Evolutionary conservation across 2,888 invertebrate species (phyloP).

Genomic region (Rhopalosiphum nymphaeae): DNA sequence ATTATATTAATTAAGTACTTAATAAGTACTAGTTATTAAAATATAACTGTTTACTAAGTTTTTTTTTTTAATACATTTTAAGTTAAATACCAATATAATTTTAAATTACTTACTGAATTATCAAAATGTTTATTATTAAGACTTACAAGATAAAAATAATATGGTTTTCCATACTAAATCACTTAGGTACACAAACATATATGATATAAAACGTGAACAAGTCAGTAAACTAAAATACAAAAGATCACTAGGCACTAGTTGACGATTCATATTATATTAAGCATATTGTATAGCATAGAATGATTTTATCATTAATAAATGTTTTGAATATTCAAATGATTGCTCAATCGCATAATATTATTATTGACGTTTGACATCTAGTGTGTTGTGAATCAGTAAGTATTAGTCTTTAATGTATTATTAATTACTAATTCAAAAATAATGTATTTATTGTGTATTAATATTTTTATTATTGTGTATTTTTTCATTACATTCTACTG

Average conservation of each 20-base stretch:
- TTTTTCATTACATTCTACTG: background rate
- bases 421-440: background rate
- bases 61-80: background rate
- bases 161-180: background rate
- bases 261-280: background rate
- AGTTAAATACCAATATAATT: background rate
- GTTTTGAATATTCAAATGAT: constrained; percentile 48
- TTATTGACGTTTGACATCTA: constrained; percentile 52
- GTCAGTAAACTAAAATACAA: constrained; percentile 21
- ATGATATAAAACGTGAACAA: background rate
- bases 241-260: background rate
- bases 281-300: background rate
- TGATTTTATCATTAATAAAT: constrained; percentile 26
- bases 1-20: background rate
- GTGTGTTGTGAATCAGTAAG: constrained; percentile 14
- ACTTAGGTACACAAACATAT: background rate
- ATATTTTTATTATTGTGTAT: background rate
- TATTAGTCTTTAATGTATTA: background rate
- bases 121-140: background rate
- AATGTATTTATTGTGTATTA: background rate
- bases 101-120: constrained; percentile 15
- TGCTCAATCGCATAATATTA: constrained; percentile 26
- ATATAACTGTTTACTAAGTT: background rate
- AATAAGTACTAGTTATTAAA: background rate
- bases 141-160: background rate